Base-by-base conservation (phyloP, 2,113 vertebrate species). In the Salvator merianae region DNA sequence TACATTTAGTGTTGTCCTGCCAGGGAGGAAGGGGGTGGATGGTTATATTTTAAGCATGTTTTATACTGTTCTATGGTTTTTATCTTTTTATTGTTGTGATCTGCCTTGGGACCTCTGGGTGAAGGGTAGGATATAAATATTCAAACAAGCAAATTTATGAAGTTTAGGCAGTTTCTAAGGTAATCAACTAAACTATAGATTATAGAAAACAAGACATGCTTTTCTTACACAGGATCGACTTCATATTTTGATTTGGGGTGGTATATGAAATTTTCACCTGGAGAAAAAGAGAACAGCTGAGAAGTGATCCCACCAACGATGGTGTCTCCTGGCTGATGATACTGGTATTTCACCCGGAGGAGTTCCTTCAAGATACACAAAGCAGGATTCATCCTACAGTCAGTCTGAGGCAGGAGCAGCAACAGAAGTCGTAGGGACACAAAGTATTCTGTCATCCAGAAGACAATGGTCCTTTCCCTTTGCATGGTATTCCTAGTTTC, bases 271-370 rank as follows among this genome's bases (percentile, higher is more conserved):
- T 62, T 13, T 18, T 26, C 77, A 4, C 26, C 34, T 36, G 62
- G 55, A 63, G 77, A 63, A 62, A 78, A 63, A 34, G 77, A 78
- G 34, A 78, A 38, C 12, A 63, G 36, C 34, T 62, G 77, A 36
- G 77, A 78, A 63, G 77, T 78, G 34, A 78, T 40, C 13, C 77
- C 77, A 55, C 77, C 59, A 65, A 78, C 28, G 26, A 78, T 65
- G 36, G 28, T 26, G 34, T 63, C 59, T 36, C 77, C 77, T 18
- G 77, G 77, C 55, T 78, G 77, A 40, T 78, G 63, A 30, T 78
- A 34, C 5, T 78, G 77, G 24, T 63, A 78, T 20, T 3, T 10
- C 12, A 63, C 59, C 59, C 38, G 77, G 59, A 78, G 77, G 24
- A 55, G 53, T 30, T 78, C 55, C 9, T 65, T 63, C 26, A 40